These are phyloP conservation scores for Cyprinus carpio DNA, from an alignment of 2,113 vertebrate species.

Conservation along the genomic window DNA sequence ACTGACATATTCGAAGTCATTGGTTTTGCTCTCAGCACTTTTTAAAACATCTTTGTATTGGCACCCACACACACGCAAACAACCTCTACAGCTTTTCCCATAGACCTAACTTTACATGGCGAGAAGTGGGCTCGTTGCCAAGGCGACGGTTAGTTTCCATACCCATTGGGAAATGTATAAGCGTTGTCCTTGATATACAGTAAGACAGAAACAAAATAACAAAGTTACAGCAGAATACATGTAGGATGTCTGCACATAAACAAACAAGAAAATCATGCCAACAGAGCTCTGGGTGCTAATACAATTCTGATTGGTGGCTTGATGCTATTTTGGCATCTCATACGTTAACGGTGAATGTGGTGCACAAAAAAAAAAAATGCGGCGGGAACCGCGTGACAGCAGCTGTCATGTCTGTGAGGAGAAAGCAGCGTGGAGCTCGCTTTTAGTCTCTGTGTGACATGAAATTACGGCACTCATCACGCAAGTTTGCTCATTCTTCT, in stretches of 20 bases:
- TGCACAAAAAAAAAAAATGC: not conserved
- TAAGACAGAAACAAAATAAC: not conserved
- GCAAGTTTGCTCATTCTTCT: conserved; percentile 31
- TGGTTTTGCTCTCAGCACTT: not conserved
- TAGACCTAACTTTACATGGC: not conserved
- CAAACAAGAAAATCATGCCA: not conserved
- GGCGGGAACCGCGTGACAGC: conserved; percentile 28
- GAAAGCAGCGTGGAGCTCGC: not conserved
- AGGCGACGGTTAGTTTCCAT: conserved; percentile 41
- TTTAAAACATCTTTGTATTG: not conserved
- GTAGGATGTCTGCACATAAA: not conserved
- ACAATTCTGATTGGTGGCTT: conserved; percentile 31
- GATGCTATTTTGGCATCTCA: not conserved
- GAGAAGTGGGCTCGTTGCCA: conserved; percentile 30
- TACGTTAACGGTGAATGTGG: not conserved
- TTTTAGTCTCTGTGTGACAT: not conserved
- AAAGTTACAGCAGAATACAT: not conserved
- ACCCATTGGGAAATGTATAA: conserved; percentile 24
- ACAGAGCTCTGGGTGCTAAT: not conserved
- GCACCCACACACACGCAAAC: not conserved
- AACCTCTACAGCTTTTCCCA: not conserved
- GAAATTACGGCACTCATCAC: conserved; percentile 20
- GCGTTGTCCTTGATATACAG: not conserved
- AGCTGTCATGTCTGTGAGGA: conserved; percentile 4
- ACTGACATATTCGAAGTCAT: not conserved